These are phyloP conservation scores for Branchipolynoe longqiensis DNA, from an alignment of 2,888 invertebrate genomes.

Conservation along the genomic window DNA sequence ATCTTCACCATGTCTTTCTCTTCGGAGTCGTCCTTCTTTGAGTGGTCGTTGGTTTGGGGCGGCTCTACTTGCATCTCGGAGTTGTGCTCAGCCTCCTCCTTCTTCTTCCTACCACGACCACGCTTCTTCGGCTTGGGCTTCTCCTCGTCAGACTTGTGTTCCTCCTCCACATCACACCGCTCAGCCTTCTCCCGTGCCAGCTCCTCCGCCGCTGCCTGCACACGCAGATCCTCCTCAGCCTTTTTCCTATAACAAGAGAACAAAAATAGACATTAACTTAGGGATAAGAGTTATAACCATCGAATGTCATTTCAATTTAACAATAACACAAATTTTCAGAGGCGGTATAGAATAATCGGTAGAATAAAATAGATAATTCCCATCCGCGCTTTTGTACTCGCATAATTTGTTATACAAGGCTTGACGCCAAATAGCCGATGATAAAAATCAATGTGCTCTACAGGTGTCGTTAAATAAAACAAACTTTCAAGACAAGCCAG, in stretches of 20 bases:
- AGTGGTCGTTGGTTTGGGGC: slow-evolving; percentile 36
- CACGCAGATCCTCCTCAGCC: slow-evolving; percentile 71
- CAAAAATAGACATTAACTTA: background rate
- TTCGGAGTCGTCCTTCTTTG: slow-evolving; percentile 66
- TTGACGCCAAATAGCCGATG: no score
- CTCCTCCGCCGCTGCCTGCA: slow-evolving; percentile 12
- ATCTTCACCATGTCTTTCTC: slow-evolving; percentile 65
- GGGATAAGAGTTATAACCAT: background rate
- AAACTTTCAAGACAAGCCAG: no score
- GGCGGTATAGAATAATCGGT: no score
- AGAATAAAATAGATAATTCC: no score
- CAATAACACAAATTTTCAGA: no score
- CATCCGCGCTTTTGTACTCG: no score
- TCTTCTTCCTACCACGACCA: slow-evolving; percentile 66
- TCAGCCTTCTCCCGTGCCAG: slow-evolving; percentile 31
- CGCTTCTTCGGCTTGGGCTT: slow-evolving; percentile 30
- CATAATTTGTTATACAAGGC: no score
- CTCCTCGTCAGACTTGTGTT: slow-evolving; percentile 59
- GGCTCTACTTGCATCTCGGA: slow-evolving; percentile 22
- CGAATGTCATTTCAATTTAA: no score
- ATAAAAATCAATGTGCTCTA: no score
- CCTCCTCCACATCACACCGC: slow-evolving; percentile 65
- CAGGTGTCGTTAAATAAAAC: no score
- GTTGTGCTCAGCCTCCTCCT: slow-evolving; percentile 67
- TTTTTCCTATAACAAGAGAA: slow-evolving; percentile 67